phyloP scores from a whole-genome alignment of 1,140 invertebrate genomes.

The Atta cephalotes region DNA sequence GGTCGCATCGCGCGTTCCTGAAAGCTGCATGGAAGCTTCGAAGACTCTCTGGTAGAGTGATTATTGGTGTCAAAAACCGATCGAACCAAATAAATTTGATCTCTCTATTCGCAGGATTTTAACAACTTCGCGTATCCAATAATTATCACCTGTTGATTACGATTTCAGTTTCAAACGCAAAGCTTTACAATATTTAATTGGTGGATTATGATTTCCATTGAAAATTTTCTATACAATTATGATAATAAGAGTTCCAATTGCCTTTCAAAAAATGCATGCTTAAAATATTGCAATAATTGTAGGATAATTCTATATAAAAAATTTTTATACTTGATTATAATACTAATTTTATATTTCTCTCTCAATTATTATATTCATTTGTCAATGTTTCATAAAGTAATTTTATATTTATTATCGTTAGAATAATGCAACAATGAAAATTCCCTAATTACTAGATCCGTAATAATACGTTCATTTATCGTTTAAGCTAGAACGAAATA shows the following conservation, averaged over 20 bases:
- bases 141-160: constrained; percentile 61
- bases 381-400: not conserved
- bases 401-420: not conserved
- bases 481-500: constrained; percentile 21
- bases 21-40: constrained; percentile 44
- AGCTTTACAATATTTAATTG: not conserved
- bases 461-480: not conserved
- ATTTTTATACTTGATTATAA: not conserved
- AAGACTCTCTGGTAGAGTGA: constrained; percentile 16
- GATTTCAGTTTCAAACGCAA: not conserved
- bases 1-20: constrained; percentile 52
- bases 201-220: not conserved
- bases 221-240: not conserved
- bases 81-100: constrained; percentile 57
- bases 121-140: constrained; percentile 39
- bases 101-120: constrained; percentile 29
- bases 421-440: not conserved
- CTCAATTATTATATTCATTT: not conserved
- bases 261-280: not conserved
- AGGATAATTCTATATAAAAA: not conserved
- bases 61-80: constrained; percentile 57
- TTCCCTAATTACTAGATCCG: not conserved
- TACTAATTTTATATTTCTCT: not conserved
- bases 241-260: not conserved
- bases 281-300: not conserved